Base-by-base conservation (phyloP, 2,797 vertebrate genomes). In the Falco columbarius region DNA sequence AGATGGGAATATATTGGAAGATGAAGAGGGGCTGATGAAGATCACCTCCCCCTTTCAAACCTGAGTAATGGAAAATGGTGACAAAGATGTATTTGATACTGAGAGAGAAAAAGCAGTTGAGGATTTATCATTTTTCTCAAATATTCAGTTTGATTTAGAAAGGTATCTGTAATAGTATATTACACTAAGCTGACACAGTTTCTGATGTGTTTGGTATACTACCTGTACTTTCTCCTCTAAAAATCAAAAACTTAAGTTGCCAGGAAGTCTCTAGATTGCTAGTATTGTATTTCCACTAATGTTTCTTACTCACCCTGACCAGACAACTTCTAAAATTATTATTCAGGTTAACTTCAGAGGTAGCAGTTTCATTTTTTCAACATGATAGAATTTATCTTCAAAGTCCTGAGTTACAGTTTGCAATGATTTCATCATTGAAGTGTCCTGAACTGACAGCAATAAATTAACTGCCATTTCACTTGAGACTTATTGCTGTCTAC, bases 401-500 rank as follows among this genome's bases (percentile, higher is more conserved):
- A 68, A 91, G 61, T 80, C 47, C 61, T 36, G 40, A 87, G 61
- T 81, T 94, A 73, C 26, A 52, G 36, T 96, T 95, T 86, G 44
- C 63, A 79, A 19, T 93, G 72, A 77, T 93, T 96, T 94, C 61
- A 52, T 93, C 75, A 63, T 66, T 79, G 70, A 80, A 93, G 54
- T 91, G 86, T 91, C 66, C 29, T n/a, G n/a, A 87, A 83, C 54
- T 90, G 92, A 79, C 46, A 88, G n/a, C 68, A 83, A 6, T 86
- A 47, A 89, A 92, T 91, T 76, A 92, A 68, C 55, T 36, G 36
- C 36, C 36, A 40, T 92, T 91, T 91, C 86, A 86, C 72, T 94
- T 93, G 75, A 91, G 86, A 86, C 44, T 89, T 66, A 95, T 95
- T 96, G 32, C 65, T 91, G 67, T 92, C 52, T 86, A 49, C 73